A percentile compares a stretch with the other conserved stretches of the same genome.
These are phyloP conservation scores for Fopius arisanus DNA, from an alignment of 1,140 invertebrate species.

Conservation along the genomic window DNA sequence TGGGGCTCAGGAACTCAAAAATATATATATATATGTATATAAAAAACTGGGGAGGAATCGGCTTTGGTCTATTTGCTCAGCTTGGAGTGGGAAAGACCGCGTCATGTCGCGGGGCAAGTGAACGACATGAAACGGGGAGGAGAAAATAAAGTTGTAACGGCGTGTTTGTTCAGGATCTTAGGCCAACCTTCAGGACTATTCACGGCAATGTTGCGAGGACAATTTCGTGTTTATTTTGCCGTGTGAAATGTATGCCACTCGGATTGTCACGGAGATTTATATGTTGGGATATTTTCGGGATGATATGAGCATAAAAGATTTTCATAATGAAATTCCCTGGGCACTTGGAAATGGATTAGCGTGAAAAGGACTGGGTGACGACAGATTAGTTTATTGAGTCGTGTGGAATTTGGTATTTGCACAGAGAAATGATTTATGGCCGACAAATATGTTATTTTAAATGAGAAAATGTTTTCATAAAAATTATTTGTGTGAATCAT, in stretches of 20 bases:
- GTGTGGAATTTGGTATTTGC: too few relatives aligned
- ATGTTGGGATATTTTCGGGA: background rate
- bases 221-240: conserved; percentile 48
- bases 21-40: background rate
- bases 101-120: conserved; percentile 26
- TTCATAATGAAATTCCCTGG: too few relatives aligned
- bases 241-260: conserved; percentile 33
- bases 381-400: too few relatives aligned
- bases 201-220: conserved; percentile 37
- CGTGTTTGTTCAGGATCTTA: conserved; percentile 50
- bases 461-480: too few relatives aligned
- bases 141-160: conserved; percentile 23
- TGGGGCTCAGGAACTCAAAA: background rate
- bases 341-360: too few relatives aligned
- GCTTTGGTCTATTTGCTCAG: conserved; percentile 31
- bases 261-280: conserved; percentile 23
- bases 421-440: too few relatives aligned
- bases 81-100: conserved; percentile 20
- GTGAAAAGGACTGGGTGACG: too few relatives aligned
- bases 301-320: background rate
- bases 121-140: background rate
- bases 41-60: conserved; percentile 8
- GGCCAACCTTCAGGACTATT: conserved; percentile 44
- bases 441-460: too few relatives aligned
- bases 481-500: too few relatives aligned